Base-by-base conservation (phyloP, 2,113 vertebrate species). In the Neodontobutis hainanensis region DNA sequence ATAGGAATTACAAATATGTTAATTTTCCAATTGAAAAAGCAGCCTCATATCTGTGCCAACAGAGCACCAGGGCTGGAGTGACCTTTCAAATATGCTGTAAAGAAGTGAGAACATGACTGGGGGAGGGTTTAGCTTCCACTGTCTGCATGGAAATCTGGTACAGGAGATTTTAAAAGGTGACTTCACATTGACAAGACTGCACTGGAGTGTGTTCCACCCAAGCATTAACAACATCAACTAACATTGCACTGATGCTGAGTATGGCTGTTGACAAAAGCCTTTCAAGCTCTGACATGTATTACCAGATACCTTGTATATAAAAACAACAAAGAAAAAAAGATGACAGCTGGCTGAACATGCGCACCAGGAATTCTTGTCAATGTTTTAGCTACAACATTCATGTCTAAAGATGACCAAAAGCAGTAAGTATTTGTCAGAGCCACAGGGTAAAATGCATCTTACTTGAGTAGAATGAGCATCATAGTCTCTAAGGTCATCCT, bases 321-420 rank as follows among this genome's bases (percentile, higher is more conserved):
- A 52, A 8, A 60, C 69, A 61, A 72, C 51, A 49, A 12, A 0
- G 35, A 44, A 35, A 68, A 73, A 64, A 66, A 58, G 50, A 55
- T 62, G 52, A 72, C 62, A 61, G 64, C 56, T 8, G 8, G 12
- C 49, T 68, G 67, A 68, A 61, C 11, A 46, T 59, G 51, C 38
- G 64, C 77, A 46, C 52, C 62, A 68, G 78, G 62, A 77, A 85
- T 79, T 85, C 70, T 59, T 73, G 58, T 47, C 19, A 27, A 27
- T 3, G 14, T 1, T 35, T 74, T 57, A 51, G 45, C 46, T 42
- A 6, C 16, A 64, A 61, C 51, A 65, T 35, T 65, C 1, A 14
- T 46, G 65, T 70, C 73, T 73, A 14, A 63, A 59, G 44, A 19
- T 2, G 58, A 53, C 52, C 60, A 6, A 69, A 60, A 75, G 65